A percentile compares a stretch with the other conserved stretches of the same genome.
Evolutionary conservation across 2,113 vertebrate genomes (phyloP).

Genomic region (Eira barbara): DNA sequence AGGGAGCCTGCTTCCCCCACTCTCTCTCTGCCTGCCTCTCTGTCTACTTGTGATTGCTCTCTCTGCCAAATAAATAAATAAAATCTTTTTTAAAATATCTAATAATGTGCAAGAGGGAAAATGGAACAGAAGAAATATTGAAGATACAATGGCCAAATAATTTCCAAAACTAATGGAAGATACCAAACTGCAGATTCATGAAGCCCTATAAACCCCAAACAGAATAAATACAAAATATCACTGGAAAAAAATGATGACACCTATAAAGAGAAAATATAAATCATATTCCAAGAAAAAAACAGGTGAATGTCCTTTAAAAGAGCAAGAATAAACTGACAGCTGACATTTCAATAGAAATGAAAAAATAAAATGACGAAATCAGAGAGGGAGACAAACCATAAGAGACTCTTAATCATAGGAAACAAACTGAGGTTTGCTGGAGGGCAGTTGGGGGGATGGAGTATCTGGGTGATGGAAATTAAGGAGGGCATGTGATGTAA

Average conservation of each 20-base stretch:
- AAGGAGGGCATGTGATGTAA: too few species aligned
- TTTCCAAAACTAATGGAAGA: slow-evolving; percentile 6
- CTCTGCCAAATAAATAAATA: too few species aligned
- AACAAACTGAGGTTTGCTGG: too few species aligned
- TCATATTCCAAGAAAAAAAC: neutral
- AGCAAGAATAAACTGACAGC: neutral
- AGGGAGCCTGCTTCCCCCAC: too few species aligned
- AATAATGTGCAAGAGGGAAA: neutral
- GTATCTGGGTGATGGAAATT: neutral
- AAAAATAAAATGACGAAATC: neutral
- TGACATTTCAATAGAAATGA: slow-evolving; percentile 18
- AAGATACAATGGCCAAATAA: neutral
- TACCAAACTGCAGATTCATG: neutral
- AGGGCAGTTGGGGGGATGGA: too few species aligned
- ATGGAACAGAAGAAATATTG: neutral
- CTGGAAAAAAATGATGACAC: neutral
- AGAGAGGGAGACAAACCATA: neutral
- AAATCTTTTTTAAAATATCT: too few species aligned
- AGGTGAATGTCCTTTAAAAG: neutral
- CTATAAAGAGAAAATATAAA: neutral
- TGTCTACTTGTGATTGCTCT: too few species aligned
- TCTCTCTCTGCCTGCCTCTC: too few species aligned
- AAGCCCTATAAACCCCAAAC: neutral
- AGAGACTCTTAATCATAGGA: neutral
- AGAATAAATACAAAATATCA: slow-evolving; percentile 10